phyloP scores from a whole-genome alignment of 2,888 invertebrate genomes.

The Eurytoma californica region DNA sequence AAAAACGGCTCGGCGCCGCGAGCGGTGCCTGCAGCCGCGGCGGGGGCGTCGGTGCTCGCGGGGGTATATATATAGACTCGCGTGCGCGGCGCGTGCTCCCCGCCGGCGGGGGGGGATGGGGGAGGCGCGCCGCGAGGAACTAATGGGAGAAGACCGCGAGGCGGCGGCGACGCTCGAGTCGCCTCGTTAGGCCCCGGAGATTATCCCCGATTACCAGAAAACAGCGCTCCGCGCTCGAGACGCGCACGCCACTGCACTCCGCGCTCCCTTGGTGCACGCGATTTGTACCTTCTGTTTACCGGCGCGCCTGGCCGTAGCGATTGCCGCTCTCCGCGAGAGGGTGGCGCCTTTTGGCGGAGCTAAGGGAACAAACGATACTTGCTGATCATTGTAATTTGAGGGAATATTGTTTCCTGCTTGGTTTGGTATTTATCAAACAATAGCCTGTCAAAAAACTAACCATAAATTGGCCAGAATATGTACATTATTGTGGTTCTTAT shows the following conservation, averaged over 20 bases:
- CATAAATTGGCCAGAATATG: too few species aligned
- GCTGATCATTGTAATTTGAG: too few species aligned
- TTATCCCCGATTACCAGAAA: constrained; percentile 48
- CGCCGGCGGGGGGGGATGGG: constrained; percentile 8
- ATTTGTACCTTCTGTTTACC: too few species aligned
- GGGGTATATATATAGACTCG: constrained; percentile 10
- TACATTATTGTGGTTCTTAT: too few species aligned
- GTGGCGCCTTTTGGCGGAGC: too few species aligned
- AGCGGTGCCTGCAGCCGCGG: background rate
- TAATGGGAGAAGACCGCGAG: background rate
- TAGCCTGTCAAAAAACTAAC: too few species aligned
- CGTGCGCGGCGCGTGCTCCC: constrained; percentile 17
- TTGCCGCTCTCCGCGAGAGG: too few species aligned
- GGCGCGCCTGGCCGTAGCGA: too few species aligned
- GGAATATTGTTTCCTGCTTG: too few species aligned
- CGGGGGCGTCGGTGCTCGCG: background rate
- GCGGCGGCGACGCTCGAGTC: background rate
- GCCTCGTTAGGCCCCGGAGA: constrained; percentile 39
- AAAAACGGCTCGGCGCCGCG: constrained; percentile 65
- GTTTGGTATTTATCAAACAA: too few species aligned
- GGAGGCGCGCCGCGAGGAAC: background rate
- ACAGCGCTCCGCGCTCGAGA: constrained; percentile 8
- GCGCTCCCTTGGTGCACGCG: too few species aligned
- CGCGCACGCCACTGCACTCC: background rate
- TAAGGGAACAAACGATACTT: too few species aligned